Evolutionary conservation across 2,888 invertebrate species (phyloP).

Genomic region (Drosophila gaucha): DNA sequence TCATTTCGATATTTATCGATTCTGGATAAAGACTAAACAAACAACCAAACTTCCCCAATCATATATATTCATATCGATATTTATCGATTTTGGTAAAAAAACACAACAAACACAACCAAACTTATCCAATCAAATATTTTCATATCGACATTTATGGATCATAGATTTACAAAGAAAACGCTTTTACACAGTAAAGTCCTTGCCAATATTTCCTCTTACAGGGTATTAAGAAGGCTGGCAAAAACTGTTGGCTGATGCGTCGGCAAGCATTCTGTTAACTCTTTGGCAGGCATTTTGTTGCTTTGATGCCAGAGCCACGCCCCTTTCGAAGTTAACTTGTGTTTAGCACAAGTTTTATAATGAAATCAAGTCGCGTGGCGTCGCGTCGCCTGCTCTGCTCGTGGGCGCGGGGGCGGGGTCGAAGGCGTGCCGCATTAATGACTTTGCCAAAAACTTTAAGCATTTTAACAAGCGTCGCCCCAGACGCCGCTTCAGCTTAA

Average conservation of each 20-base stretch:
- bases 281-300: constrained; percentile 24
- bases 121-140: too few species aligned
- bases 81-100: too few species aligned
- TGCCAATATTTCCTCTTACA: too few species aligned
- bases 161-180: too few species aligned
- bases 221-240: neutral
- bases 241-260: constrained; percentile 1
- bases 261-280: constrained; percentile 26
- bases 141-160: too few species aligned
- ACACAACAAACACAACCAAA: too few species aligned
- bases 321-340: constrained; percentile 9
- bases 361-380: constrained; percentile 33
- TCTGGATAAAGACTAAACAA: too few species aligned
- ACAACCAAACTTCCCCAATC: too few species aligned
- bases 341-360: constrained; percentile 36
- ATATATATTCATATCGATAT: too few species aligned
- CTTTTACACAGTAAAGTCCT: too few species aligned
- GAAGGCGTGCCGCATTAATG: constrained; percentile 39
- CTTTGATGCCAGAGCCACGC: constrained; percentile 35
- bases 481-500: neutral
- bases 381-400: constrained; percentile 2
- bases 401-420: neutral
- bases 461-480: constrained; percentile 45
- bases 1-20: too few species aligned
- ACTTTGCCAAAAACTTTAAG: constrained; percentile 45